Evolutionary conservation across 2,797 vertebrate species (phyloP), one percentile per base, ranked within the genome.

Genomic region (Botia kubotai): DNA sequence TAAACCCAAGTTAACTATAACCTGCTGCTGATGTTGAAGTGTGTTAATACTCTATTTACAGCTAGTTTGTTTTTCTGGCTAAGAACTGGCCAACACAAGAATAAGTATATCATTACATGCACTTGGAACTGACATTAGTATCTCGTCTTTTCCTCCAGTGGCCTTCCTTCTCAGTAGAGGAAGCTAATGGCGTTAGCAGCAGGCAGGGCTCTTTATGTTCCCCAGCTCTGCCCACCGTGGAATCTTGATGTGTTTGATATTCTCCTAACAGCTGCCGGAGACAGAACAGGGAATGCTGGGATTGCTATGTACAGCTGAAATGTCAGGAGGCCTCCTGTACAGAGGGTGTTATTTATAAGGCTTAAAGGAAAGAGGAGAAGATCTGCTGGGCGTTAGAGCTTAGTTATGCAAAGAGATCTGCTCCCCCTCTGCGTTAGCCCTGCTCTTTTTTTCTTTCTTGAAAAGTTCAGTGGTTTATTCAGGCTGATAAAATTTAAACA

Each of bases 221-320:
- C 67, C 72, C 46, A 14, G 39, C 58, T 36, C 72, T 73, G 75
- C 55, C 73, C 77, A 81, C 81, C 77, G 72, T 75, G 86, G 85
- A 86, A 87, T 87, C 86, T 86, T 85, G 79, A 89, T 88, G 84
- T 70, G 82, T 83, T 87, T 89, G 87, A 88, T 90, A 85, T 87
- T 86, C 83, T 84, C 84, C 83, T 86, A 88, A 88, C 89, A 90
- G 90, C 90, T 89, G 90, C 82, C 75, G 17, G 77, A 83, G 86
- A 86, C 84, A 75, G 85, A 81, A 81, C 81, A 83, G 85, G 87
- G 88, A 82, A 88, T 84, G 86, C 82, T 89, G 90, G 90, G 88
- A 87, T 86, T 85, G 86, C 80, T 86, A 85, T 89, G 82, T 88
- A 82, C 87, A 86, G 86, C 86, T 90, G 87, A 90, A 90, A 90